Conservation (phyloP, 2,797 vertebrate species). For the Lithobates sylvaticus region DNA sequence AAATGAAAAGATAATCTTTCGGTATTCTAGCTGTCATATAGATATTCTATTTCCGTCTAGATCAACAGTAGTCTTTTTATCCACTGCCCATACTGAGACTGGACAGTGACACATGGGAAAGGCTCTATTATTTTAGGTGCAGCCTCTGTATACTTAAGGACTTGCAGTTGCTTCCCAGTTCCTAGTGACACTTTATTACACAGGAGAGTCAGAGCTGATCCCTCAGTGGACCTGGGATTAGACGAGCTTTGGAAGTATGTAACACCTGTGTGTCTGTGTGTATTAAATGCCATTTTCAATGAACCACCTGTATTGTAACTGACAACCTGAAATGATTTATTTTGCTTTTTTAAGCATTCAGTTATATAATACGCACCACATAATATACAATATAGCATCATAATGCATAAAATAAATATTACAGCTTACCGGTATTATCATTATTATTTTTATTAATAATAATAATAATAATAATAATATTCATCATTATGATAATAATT, state of each 20-base stretch:
- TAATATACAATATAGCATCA: too few species aligned
- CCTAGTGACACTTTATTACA: slow-evolving; percentile 21
- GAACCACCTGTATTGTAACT: slow-evolving; percentile 11
- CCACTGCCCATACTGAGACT: slow-evolving; percentile 26
- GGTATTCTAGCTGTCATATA: slow-evolving; percentile 40
- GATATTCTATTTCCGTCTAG: slow-evolving; percentile 29
- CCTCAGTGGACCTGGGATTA: slow-evolving; percentile 1
- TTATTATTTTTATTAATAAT: too few species aligned
- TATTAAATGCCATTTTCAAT: slow-evolving; percentile 10
- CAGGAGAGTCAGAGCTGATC: slow-evolving; percentile 14
- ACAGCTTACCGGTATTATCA: too few species aligned
- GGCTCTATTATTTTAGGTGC: slow-evolving; percentile 34
- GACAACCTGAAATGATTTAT: neutral
- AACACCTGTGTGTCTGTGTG: slow-evolving; percentile 24
- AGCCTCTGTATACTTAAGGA: slow-evolving; percentile 3
- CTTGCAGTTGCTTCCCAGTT: slow-evolving; percentile 19
- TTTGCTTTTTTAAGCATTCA: neutral
- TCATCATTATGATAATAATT: too few species aligned
- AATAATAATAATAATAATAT: too few species aligned
- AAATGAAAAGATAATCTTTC: slow-evolving; percentile 51
- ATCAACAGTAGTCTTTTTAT: slow-evolving; percentile 23
- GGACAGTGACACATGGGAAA: slow-evolving; percentile 34
- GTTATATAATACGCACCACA: too few species aligned
- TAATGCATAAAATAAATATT: too few species aligned
- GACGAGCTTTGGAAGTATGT: neutral